phyloP scores from a whole-genome alignment of 2,113 vertebrate genomes.

The Passer montanus region DNA sequence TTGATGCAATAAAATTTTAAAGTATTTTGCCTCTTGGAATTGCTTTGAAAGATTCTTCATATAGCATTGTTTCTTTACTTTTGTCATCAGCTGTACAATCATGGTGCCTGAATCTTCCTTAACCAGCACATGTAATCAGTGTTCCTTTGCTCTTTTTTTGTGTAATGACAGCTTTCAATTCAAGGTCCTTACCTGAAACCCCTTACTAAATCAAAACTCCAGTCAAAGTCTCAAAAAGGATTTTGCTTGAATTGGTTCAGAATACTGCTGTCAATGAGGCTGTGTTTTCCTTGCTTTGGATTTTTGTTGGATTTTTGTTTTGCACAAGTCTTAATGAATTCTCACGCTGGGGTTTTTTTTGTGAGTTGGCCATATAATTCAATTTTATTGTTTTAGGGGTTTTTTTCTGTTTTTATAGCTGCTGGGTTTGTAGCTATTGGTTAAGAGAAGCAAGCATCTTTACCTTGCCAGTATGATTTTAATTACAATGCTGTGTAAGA shows the following conservation, averaged over 20 bases:
- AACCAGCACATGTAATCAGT: slow-evolving; percentile 62
- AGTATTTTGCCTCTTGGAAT: slow-evolving; percentile 28
- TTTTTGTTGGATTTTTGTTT: not conserved
- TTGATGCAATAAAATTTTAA: slow-evolving; percentile 70
- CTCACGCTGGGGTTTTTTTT: not conserved
- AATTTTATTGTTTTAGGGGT: not conserved
- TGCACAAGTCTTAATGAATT: not conserved
- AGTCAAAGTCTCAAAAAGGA: not conserved
- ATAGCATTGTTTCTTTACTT: not conserved
- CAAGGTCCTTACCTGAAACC: not conserved
- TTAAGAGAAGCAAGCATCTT: slow-evolving; percentile 46
- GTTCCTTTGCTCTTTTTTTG: not conserved
- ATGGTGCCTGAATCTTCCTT: slow-evolving; percentile 55
- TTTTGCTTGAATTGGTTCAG: not conserved
- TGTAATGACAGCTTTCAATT: not conserved
- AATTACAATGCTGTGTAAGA: slow-evolving; percentile 47
- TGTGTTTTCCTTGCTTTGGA: not conserved
- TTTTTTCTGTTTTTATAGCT: not conserved
- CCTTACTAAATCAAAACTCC: not conserved
- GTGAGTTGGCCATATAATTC: not conserved
- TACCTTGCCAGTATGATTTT: slow-evolving; percentile 43
- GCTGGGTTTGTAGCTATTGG: slow-evolving; percentile 19
- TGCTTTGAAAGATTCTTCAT: slow-evolving; percentile 24
- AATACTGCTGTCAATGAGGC: not conserved
- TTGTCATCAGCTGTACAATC: slow-evolving; percentile 33